Evolutionary conservation across 2,888 invertebrate genomes (phyloP).

Genomic region (Chaitophorus viminalis): DNA sequence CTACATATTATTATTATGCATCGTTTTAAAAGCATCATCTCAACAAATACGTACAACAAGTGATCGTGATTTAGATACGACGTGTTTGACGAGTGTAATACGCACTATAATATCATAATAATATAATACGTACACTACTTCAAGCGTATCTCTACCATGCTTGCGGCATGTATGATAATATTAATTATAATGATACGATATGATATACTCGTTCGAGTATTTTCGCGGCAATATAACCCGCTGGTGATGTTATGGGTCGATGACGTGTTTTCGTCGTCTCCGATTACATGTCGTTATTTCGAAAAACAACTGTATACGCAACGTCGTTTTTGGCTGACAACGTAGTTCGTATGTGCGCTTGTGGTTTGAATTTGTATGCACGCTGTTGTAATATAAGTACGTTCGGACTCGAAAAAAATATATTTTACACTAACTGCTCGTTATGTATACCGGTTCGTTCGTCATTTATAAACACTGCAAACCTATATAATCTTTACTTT

Average conservation of each 20-base stretch:
- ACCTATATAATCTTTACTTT: background rate
- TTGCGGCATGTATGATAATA: background rate
- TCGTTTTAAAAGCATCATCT: background rate
- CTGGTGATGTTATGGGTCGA: background rate
- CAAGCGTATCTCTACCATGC: background rate
- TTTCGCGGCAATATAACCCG: background rate
- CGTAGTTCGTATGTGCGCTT: no score
- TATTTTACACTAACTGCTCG: no score
- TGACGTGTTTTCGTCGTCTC: background rate
- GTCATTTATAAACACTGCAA: no score
- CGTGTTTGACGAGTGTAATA: background rate
- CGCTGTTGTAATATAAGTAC: no score
- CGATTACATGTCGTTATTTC: background rate
- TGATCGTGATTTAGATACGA: background rate
- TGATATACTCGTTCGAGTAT: conserved; percentile 35
- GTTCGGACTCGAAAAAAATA: no score
- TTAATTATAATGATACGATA: conserved; percentile 4
- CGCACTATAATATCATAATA: background rate
- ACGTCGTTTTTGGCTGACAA: background rate
- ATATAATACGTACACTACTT: background rate
- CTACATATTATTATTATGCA: background rate
- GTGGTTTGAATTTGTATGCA: background rate
- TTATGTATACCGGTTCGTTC: no score
- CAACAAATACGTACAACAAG: no score
- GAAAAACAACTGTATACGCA: background rate